These are phyloP conservation scores for Xanthorhoe designata DNA, from an alignment of 2,888 invertebrate genomes.

Conservation along the genomic window DNA sequence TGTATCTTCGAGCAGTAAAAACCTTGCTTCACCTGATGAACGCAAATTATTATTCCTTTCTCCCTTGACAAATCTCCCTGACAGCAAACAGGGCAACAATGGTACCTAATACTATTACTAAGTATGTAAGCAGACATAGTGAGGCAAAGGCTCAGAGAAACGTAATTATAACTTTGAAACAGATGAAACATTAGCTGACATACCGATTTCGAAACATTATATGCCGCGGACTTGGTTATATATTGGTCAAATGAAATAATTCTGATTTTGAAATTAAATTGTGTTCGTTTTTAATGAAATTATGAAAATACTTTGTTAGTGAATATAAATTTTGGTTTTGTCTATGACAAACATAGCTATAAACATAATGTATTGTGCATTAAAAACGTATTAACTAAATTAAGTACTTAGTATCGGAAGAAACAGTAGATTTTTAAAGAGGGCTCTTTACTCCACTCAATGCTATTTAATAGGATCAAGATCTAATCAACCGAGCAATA, in stretches of 20 bases:
- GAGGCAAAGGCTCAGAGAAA: conserved; percentile 42
- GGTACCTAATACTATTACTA: conserved; percentile 27
- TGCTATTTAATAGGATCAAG: conserved; percentile 28
- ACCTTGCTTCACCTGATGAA: not conserved
- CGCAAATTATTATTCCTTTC: not conserved
- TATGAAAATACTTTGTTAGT: not conserved
- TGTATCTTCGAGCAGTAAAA: not conserved
- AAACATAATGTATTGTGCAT: not conserved
- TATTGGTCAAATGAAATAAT: conserved; percentile 11
- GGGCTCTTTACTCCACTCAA: conserved; percentile 24
- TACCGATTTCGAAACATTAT: conserved; percentile 40
- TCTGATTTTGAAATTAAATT: not conserved
- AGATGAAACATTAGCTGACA: conserved; percentile 40
- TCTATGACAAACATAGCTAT: not conserved
- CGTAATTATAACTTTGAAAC: conserved; percentile 45
- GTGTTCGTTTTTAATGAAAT: not conserved
- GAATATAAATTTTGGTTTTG: too few species aligned
- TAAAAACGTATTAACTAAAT: not conserved
- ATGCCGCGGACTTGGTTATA: conserved; percentile 27
- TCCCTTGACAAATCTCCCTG: conserved; percentile 3
- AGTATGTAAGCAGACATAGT: conserved; percentile 25
- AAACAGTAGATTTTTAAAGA: not conserved
- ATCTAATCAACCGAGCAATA: conserved; percentile 35
- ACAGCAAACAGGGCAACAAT: conserved; percentile 25
- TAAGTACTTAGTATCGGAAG: not conserved